These are phyloP conservation scores for Lissonota sp. DNA, from an alignment of 2,888 invertebrate species.

Conservation along the genomic window DNA sequence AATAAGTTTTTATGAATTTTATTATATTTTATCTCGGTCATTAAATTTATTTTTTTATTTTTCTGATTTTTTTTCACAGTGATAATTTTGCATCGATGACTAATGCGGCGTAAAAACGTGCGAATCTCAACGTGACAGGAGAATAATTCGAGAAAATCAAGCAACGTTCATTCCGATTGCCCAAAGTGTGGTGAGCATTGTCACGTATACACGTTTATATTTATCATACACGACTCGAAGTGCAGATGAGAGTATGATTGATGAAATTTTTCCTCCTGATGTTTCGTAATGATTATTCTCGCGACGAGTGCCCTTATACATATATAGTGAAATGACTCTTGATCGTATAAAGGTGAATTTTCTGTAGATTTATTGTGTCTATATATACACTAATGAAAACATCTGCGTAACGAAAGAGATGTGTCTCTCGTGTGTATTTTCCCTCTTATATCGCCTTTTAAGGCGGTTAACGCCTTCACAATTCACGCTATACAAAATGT, in stretches of 20 bases:
- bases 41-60: too few species aligned
- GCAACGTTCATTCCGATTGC: constrained; percentile 21
- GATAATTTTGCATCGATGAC: too few species aligned
- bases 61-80: too few species aligned
- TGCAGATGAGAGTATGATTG: constrained; percentile 37
- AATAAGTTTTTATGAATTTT: too few species aligned
- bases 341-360: too few species aligned
- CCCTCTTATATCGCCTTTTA: constrained; percentile 52
- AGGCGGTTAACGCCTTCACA: constrained; percentile 49
- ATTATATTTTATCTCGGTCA: too few species aligned
- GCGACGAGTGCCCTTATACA: constrained; percentile 18
- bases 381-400: neutral
- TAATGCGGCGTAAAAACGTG: too few species aligned
- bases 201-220: constrained; percentile 43
- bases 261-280: constrained; percentile 37
- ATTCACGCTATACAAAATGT: neutral
- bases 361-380: neutral
- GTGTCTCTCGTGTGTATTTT: constrained; percentile 18
- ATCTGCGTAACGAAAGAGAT: constrained; percentile 6
- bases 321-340: too few species aligned
- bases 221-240: constrained; percentile 1
- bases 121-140: too few species aligned
- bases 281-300: constrained; percentile 37
- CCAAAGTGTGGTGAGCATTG: constrained; percentile 17
- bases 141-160: neutral